Conservation (phyloP, 2,888 invertebrate species). For the Phortica magna region DNA sequence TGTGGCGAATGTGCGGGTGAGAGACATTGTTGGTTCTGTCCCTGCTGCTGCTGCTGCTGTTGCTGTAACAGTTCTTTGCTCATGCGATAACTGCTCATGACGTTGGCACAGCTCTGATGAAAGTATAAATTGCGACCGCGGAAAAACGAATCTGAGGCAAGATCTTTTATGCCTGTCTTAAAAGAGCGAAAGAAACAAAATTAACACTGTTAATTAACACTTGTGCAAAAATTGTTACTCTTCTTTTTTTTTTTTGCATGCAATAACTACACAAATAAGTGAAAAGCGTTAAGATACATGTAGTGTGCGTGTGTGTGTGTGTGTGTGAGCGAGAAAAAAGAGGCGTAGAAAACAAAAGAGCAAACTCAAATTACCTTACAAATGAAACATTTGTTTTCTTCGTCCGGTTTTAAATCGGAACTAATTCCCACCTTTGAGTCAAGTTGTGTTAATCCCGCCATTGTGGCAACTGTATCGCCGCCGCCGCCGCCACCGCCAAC, state of each 20-base stretch:
- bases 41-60: slow-evolving; percentile 64
- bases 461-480: slow-evolving; percentile 36
- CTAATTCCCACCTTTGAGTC: slow-evolving; percentile 78
- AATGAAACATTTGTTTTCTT: slow-evolving; percentile 85
- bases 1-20: slow-evolving; percentile 69
- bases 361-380: slow-evolving; percentile 82
- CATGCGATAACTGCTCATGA: slow-evolving; percentile 76
- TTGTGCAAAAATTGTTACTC: slow-evolving; percentile 8
- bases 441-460: slow-evolving; percentile 74
- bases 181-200: slow-evolving; percentile 39
- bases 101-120: slow-evolving; percentile 77
- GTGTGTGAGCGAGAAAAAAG: not conserved
- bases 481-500: not conserved
- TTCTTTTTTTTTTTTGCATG: not conserved
- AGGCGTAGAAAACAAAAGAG: slow-evolving; percentile 49
- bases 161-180: slow-evolving; percentile 78
- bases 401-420: slow-evolving; percentile 79
- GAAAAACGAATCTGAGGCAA: slow-evolving; percentile 76
- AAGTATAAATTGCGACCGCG: slow-evolving; percentile 77
- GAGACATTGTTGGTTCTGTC: slow-evolving; percentile 50
- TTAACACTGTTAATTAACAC: slow-evolving; percentile 16
- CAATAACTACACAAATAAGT: slow-evolving; percentile 25
- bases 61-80: slow-evolving; percentile 75
- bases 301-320: slow-evolving; percentile 12
- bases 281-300: slow-evolving; percentile 39